Evolutionary conservation across 2,888 invertebrate genomes (phyloP).

Genomic region (Deilephila porcellus): DNA sequence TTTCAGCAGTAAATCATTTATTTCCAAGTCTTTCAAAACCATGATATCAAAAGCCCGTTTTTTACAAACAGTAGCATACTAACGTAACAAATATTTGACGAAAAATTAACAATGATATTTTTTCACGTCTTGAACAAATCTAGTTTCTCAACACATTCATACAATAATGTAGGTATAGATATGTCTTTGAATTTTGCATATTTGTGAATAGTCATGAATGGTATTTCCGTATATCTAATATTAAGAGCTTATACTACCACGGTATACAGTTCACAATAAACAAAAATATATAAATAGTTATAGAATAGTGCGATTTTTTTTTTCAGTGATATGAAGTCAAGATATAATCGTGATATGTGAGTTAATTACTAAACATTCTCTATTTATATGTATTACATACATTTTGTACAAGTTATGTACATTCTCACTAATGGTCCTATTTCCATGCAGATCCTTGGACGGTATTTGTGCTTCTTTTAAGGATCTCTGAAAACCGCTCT

Average conservation of each 20-base stretch:
- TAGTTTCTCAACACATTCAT: too few species aligned
- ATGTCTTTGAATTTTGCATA: not conserved
- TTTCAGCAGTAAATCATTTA: too few species aligned
- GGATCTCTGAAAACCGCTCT: slow-evolving; percentile 48
- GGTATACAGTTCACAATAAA: slow-evolving; percentile 28
- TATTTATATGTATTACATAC: slow-evolving; percentile 39
- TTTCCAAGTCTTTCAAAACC: too few species aligned
- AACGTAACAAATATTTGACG: not conserved
- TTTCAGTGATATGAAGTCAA: slow-evolving; percentile 42
- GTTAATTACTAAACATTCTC: slow-evolving; percentile 29
- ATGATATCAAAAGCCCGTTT: too few species aligned
- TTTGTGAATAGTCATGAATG: not conserved
- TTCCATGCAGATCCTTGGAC: slow-evolving; percentile 66
- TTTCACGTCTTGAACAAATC: too few species aligned
- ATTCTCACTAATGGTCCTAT: slow-evolving; percentile 68
- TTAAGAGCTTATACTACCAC: slow-evolving; percentile 15
- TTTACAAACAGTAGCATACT: too few species aligned
- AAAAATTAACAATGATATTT: too few species aligned
- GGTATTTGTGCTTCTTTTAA: slow-evolving; percentile 54
- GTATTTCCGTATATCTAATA: not conserved
- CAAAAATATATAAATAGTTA: slow-evolving; percentile 30
- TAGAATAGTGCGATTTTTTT: slow-evolving; percentile 32
- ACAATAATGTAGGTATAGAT: too few species aligned
- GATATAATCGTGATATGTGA: slow-evolving; percentile 37
- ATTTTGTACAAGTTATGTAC: slow-evolving; percentile 58